Conservation (phyloP, 2,888 invertebrate genomes). For the Entomobrya proxima region DNA sequence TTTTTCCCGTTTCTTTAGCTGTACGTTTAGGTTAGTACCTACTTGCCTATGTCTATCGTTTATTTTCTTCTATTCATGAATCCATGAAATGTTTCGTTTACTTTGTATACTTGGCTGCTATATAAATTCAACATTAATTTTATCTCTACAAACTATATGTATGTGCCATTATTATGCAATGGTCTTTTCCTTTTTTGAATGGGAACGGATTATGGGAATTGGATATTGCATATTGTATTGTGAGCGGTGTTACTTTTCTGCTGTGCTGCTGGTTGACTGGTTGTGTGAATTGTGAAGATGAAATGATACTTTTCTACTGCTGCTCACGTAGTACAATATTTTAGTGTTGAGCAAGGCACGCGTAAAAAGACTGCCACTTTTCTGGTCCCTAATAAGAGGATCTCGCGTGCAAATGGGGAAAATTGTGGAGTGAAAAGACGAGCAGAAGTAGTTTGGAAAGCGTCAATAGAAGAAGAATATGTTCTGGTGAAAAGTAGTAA, state of each 20-base stretch:
- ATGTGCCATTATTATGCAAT: background rate
- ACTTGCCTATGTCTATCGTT: too few species aligned
- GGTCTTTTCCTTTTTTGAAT: too few species aligned
- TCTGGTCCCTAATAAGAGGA: background rate
- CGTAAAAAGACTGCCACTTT: background rate
- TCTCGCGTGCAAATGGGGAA: slow-evolving; percentile 20
- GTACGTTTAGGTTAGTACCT: too few species aligned
- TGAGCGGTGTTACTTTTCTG: too few species aligned
- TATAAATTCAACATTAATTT: background rate
- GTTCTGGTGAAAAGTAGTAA: too few species aligned
- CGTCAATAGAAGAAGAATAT: background rate
- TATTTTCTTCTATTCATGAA: too few species aligned
- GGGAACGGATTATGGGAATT: background rate
- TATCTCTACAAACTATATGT: too few species aligned
- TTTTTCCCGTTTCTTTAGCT: too few species aligned
- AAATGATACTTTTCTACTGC: background rate
- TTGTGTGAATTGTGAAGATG: background rate
- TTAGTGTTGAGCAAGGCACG: background rate
- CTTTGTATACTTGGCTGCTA: background rate
- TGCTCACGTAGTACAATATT: background rate
- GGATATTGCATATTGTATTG: background rate
- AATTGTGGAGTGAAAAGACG: background rate
- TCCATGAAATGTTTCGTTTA: too few species aligned
- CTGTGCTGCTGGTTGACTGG: too few species aligned
- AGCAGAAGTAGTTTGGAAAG: slow-evolving; percentile 7